A percentile compares a stretch with the other conserved stretches of the same genome.
Conservation (phyloP, 2,797 vertebrate genomes). For the Artibeus lituratus region DNA sequence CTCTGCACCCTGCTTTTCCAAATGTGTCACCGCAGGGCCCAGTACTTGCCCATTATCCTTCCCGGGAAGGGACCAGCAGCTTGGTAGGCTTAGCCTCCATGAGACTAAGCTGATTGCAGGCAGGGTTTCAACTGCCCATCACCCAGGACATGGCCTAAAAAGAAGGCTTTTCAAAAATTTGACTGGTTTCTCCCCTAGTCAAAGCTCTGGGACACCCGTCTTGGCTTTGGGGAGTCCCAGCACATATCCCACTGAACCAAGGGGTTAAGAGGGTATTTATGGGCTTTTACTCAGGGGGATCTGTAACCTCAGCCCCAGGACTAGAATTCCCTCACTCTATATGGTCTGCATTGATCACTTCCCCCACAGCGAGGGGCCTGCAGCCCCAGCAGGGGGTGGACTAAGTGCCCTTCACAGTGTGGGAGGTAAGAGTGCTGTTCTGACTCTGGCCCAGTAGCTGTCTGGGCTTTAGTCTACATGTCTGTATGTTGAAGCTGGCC, state of each 20-base stretch:
- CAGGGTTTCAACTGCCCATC: neutral
- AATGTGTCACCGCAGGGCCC: neutral
- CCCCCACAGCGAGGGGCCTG: neutral
- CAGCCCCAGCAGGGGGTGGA: neutral
- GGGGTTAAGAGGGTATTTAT: neutral
- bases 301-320: neutral
- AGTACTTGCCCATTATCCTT: neutral
- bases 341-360: neutral
- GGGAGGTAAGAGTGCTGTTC: neutral
- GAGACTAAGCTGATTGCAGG: neutral
- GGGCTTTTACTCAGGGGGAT: neutral
- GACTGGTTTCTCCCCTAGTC: neutral
- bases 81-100: neutral
- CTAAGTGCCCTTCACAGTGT: neutral
- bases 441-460: neutral
- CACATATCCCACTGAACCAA: neutral
- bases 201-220: neutral
- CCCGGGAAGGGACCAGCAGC: too few relatives aligned
- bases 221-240: neutral
- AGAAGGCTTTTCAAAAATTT: neutral
- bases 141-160: neutral
- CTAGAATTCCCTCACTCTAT: neutral
- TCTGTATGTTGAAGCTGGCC: neutral
- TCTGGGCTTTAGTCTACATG: neutral
- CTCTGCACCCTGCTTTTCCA: neutral